Conservation (phyloP, 2,888 invertebrate genomes). For the Trichopoda pennipes region DNA sequence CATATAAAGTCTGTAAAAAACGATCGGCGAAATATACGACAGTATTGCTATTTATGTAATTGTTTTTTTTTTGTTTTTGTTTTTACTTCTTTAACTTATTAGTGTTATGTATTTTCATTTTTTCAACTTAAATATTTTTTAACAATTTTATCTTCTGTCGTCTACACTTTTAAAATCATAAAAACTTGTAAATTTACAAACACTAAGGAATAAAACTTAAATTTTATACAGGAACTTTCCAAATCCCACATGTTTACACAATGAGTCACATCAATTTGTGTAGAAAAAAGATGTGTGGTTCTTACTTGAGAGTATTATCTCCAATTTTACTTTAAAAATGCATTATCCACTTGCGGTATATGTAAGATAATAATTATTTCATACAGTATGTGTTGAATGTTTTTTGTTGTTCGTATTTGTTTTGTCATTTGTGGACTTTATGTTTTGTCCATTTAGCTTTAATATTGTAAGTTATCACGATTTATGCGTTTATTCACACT, state of each 20-base stretch:
- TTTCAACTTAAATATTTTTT: not conserved
- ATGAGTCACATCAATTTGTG: slow-evolving; percentile 47
- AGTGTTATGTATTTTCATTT: not conserved
- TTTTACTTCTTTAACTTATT: no score
- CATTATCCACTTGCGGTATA: slow-evolving; percentile 13
- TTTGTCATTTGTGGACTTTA: slow-evolving; percentile 53
- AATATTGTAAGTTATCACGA: slow-evolving; percentile 53
- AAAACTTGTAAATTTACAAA: slow-evolving; percentile 22
- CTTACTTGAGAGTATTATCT: slow-evolving; percentile 1
- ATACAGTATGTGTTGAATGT: slow-evolving; percentile 26
- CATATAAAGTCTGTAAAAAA: slow-evolving; percentile 39
- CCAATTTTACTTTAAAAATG: slow-evolving; percentile 10
- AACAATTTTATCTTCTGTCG: not conserved
- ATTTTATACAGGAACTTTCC: slow-evolving; percentile 18
- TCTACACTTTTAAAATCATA: slow-evolving; percentile 38
- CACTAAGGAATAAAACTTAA: not conserved
- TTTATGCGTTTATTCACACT: slow-evolving; percentile 67
- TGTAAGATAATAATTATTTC: slow-evolving; percentile 19
- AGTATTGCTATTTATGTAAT: not conserved
- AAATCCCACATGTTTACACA: slow-evolving; percentile 48
- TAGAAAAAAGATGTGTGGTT: not conserved
- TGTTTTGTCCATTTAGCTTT: slow-evolving; percentile 63
- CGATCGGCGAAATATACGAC: slow-evolving; percentile 15
- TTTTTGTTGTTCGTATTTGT: slow-evolving; percentile 28
- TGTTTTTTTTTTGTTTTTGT: no score